Base-by-base conservation (phyloP, 2,797 vertebrate genomes). In the Peromyscus eremicus region DNA sequence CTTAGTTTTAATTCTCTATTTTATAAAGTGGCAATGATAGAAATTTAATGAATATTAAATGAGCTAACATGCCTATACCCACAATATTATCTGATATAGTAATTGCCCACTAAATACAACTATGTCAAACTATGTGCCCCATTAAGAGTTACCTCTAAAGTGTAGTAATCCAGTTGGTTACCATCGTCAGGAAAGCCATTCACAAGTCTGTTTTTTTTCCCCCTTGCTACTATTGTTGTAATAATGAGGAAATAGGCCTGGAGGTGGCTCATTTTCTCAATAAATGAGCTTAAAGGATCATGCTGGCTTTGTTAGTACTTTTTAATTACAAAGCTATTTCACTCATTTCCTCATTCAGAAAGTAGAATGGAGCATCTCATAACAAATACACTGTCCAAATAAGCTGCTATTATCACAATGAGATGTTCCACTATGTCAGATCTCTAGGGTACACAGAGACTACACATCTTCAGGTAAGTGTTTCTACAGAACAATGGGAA, bases 181-280 rank as follows among this genome's bases (percentile, higher is more conserved):
- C 5, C 52, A 66, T 89, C 80, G 85, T 62, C 46, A 92, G 71
- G 85, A 95, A 17, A 92, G 49, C 55, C 91, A 73, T 71, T 27
- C 2, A 0, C 87, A n/a, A 82, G n/a, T 62, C 52, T 68, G 0
- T 57, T 81, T 29, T 97, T 92, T n/a, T n/a, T 92, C 85, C 70
- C 64, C 60, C 40, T 92, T 49, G 60, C 40, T 37, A 66, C 85
- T 81, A 91, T 96, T 86, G 75, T 16, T 96, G 91, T 92, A 91
- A 86, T 13, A 95, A 91, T 89, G 86, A 97, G 52, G 89, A 96
- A 94, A 92, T 81, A 89, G 83, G 27, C 60, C 80, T 77, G 92
- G 92, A n/a, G 84, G 88, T 91, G 57, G 80, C n/a, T 94, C 92
- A 94, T 97, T 97, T 98, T 94, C 75, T 96, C 94, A 94, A 40